A percentile compares a stretch with the other conserved stretches of the same genome.
Evolutionary conservation across 2,113 vertebrate species (phyloP).

Genomic region (Anhinga rufa): DNA sequence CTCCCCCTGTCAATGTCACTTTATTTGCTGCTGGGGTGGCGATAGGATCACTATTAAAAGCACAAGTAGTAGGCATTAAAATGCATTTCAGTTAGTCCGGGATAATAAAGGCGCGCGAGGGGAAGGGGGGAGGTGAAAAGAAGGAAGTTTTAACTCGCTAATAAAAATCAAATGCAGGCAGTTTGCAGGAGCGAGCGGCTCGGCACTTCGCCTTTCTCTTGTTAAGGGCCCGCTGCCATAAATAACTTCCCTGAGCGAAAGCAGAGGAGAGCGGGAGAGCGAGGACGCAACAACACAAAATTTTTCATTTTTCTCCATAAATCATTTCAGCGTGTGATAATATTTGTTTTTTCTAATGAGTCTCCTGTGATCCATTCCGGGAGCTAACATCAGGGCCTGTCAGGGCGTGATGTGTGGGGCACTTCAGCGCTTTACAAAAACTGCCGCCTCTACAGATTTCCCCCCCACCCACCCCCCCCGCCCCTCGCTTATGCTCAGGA

Average conservation of each 20-base stretch:
- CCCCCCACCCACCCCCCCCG: background rate
- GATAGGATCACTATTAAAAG: constrained; percentile 60
- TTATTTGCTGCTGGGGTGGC: constrained; percentile 47
- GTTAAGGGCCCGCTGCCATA: constrained; percentile 80
- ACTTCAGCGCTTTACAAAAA: constrained; percentile 81
- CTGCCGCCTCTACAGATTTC: constrained; percentile 76
- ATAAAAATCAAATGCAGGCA: constrained; percentile 85
- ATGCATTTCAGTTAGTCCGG: constrained; percentile 73
- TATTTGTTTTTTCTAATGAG: constrained; percentile 94
- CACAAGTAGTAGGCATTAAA: constrained; percentile 73
- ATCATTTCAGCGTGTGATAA: constrained; percentile 90
- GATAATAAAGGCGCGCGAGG: constrained; percentile 72
- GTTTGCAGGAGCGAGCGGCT: constrained; percentile 79
- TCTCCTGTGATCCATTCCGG: constrained; percentile 86
- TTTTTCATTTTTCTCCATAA: constrained; percentile 90
- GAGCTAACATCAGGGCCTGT: constrained; percentile 85
- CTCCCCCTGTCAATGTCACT: constrained; percentile 25
- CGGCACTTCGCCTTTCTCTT: constrained; percentile 77
- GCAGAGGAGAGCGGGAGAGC: constrained; percentile 71
- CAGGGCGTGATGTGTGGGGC: constrained; percentile 81
- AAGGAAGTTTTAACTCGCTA: constrained; percentile 84
- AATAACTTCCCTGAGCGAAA: constrained; percentile 81
- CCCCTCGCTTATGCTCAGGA: constrained; percentile 70
- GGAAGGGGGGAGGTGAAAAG: constrained; percentile 68
- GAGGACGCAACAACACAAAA: constrained; percentile 79